phyloP scores from a whole-genome alignment of 2,888 invertebrate species.

The Spodoptera littoralis region DNA sequence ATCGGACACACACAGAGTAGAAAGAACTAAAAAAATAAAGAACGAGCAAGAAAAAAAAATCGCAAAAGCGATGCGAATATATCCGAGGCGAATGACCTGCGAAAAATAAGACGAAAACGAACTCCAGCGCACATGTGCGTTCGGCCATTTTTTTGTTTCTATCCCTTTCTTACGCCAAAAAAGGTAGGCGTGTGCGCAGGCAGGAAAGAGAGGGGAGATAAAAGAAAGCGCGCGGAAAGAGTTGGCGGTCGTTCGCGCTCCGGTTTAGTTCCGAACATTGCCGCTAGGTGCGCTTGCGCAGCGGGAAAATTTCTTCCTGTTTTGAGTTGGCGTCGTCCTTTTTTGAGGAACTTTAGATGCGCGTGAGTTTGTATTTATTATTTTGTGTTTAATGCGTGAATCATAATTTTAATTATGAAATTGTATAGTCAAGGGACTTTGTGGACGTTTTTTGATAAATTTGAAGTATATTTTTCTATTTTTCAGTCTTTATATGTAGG shows the following conservation, averaged over 20 bases:
- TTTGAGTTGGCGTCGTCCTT: slow-evolving; percentile 70
- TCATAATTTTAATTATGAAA: slow-evolving; percentile 20
- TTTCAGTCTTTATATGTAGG: no score
- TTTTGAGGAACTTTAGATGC: slow-evolving; percentile 66
- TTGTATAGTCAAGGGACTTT: no score
- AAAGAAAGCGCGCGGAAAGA: slow-evolving; percentile 85
- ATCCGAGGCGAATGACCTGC: slow-evolving; percentile 85
- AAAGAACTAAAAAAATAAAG: slow-evolving; percentile 72
- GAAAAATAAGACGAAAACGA: slow-evolving; percentile 86
- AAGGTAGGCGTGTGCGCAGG: slow-evolving; percentile 63
- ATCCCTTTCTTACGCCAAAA: slow-evolving; percentile 83
- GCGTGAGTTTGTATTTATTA: slow-evolving; percentile 37
- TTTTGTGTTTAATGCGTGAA: slow-evolving; percentile 16
- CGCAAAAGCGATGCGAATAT: slow-evolving; percentile 76
- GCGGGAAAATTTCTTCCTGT: slow-evolving; percentile 85
- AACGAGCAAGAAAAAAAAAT: slow-evolving; percentile 66
- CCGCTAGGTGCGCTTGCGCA: slow-evolving; percentile 75
- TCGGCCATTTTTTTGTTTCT: slow-evolving; percentile 83
- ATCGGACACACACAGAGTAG: slow-evolving; percentile 77
- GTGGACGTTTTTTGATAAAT: neutral
- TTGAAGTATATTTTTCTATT: neutral
- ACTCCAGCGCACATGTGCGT: slow-evolving; percentile 86
- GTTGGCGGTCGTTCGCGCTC: slow-evolving; percentile 78
- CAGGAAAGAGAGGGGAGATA: slow-evolving; percentile 76
- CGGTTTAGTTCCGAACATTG: slow-evolving; percentile 78